Evolutionary conservation across 2,113 vertebrate genomes (phyloP).

Genomic region (Emydura subglobosa): DNA sequence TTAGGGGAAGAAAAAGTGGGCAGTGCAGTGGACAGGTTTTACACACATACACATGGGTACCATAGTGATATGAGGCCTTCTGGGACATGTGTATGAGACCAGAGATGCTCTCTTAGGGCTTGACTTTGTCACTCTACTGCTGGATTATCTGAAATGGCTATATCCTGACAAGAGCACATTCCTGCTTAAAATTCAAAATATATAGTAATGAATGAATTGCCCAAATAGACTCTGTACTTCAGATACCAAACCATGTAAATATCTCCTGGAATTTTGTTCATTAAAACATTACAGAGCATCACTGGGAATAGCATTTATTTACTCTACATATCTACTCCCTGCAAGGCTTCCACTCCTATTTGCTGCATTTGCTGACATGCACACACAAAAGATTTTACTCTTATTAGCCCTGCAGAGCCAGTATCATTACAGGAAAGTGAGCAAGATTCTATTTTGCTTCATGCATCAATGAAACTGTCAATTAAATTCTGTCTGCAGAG

Average conservation of each 20-base stretch:
- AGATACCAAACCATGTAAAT: neutral
- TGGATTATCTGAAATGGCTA: neutral
- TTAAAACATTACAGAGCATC: neutral
- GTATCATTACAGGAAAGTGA: neutral
- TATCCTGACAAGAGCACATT: neutral
- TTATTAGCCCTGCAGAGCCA: neutral
- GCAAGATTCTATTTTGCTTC: neutral
- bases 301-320: neutral
- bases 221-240: neutral
- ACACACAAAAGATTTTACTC: neutral
- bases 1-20: neutral
- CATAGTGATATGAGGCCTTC: neutral
- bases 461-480: neutral
- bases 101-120: neutral
- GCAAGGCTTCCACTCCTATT: neutral
- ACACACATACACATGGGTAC: neutral
- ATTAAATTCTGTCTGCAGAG: neutral
- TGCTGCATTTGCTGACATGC: neutral
- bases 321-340: neutral
- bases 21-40: neutral
- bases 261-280: neutral
- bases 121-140: neutral
- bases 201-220: neutral
- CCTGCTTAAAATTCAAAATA: neutral
- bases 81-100: neutral